phyloP scores from a whole-genome alignment of 2,113 vertebrate genomes.

The Ceyx margarethae region DNA sequence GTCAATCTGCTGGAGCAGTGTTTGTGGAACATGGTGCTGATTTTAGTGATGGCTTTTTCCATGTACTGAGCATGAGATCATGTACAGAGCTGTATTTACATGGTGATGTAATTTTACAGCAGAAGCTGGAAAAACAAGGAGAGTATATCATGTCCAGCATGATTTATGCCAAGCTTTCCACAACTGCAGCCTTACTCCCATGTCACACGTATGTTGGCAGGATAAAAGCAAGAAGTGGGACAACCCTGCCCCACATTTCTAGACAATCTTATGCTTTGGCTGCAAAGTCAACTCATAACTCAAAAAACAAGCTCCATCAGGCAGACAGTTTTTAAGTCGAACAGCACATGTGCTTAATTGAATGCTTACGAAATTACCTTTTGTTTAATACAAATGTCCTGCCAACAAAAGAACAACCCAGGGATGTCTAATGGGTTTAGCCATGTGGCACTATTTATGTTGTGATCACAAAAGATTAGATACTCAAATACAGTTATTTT shows the following conservation, averaged over 20 bases:
- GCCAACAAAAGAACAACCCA: background rate
- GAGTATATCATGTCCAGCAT: background rate
- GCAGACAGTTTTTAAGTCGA: constrained; percentile 16
- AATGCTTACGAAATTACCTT: constrained; percentile 38
- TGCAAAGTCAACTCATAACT: background rate
- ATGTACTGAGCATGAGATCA: constrained; percentile 38
- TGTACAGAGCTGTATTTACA: constrained; percentile 25
- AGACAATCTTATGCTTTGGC: constrained; percentile 22
- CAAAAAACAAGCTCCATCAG: background rate
- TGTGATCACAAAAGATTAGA: background rate
- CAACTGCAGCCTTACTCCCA: background rate
- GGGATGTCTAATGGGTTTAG: background rate
- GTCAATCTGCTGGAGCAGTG: background rate
- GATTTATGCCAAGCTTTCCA: constrained; percentile 33
- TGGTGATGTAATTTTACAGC: constrained; percentile 59
- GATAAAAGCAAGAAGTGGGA: background rate
- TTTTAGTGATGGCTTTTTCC: constrained; percentile 40
- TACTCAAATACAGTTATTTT: background rate
- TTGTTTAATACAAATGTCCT: background rate
- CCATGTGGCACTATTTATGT: background rate
- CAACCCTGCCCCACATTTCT: background rate
- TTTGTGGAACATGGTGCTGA: constrained; percentile 31
- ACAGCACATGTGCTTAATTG: background rate
- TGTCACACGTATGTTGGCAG: constrained; percentile 15
- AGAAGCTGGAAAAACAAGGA: constrained; percentile 57